A percentile compares a stretch with the other conserved stretches of the same genome.
Evolutionary conservation across 2,113 vertebrate species (phyloP).

Genomic region (Aythya baeri): DNA sequence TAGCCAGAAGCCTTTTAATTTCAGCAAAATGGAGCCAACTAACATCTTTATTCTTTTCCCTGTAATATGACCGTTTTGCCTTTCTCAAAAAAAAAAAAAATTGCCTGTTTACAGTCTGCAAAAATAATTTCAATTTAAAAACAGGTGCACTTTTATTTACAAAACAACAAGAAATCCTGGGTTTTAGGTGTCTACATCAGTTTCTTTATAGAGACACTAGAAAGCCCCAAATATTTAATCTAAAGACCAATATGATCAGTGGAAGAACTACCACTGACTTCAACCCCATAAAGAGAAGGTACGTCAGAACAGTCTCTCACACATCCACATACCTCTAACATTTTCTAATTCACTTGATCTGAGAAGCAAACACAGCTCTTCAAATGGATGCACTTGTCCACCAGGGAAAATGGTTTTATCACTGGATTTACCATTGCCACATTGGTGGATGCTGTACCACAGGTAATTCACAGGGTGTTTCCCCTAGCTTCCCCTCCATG

Average conservation of each 20-base stretch:
- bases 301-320: neutral
- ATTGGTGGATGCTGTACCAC: rapidly evolving
- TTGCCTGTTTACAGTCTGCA: neutral
- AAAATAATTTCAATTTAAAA: neutral
- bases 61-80: rapidly evolving
- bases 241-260: neutral
- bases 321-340: neutral
- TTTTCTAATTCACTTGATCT: neutral
- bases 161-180: neutral
- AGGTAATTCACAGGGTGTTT: neutral
- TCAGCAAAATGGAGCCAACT: neutral
- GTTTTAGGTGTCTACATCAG: rapidly evolving
- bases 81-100: neutral
- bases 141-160: neutral
- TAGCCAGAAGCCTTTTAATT: constrained; percentile 56
- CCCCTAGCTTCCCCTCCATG: rapidly evolving
- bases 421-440: neutral
- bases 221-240: neutral
- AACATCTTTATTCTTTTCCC: constrained; percentile 21
- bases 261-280: neutral
- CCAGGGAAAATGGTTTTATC: rapidly evolving
- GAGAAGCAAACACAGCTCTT: neutral
- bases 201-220: neutral
- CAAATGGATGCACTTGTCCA: neutral
- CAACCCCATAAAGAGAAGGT: rapidly evolving